Evolutionary conservation across 2,113 vertebrate species (phyloP).

Genomic region (Spea multiplicata): DNA sequence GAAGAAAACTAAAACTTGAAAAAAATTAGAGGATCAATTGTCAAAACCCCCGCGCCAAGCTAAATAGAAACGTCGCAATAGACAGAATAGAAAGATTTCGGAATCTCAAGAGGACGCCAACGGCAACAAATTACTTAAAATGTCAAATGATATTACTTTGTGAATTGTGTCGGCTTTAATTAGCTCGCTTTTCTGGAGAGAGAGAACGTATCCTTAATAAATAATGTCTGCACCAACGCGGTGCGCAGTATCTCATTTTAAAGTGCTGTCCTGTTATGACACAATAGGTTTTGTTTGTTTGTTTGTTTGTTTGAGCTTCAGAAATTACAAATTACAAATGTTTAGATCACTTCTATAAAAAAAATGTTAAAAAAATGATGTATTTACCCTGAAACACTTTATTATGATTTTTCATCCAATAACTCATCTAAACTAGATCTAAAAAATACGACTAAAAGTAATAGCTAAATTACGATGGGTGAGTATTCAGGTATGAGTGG

Average conservation of each 20-base stretch:
- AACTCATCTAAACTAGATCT: no score
- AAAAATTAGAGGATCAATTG: constrained; percentile 15
- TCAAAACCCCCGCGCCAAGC: not conserved
- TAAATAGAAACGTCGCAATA: constrained; percentile 1
- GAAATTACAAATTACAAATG: no score
- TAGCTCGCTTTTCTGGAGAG: constrained; percentile 23
- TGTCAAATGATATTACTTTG: constrained; percentile 41
- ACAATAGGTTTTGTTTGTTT: not conserved
- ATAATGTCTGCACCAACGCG: not conserved
- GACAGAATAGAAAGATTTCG: not conserved
- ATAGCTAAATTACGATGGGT: no score
- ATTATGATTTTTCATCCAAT: no score
- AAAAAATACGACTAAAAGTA: no score
- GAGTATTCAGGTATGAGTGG: no score
- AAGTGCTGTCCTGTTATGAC: not conserved
- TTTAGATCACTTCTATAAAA: no score
- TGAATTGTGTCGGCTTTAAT: constrained; percentile 35
- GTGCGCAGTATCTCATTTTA: not conserved
- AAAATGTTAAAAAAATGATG: no score
- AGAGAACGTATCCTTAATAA: constrained; percentile 5
- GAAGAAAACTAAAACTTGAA: constrained; percentile 1
- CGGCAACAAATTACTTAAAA: constrained; percentile 24
- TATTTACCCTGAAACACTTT: no score
- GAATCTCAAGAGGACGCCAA: not conserved
- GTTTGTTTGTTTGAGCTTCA: no score